These are phyloP conservation scores for Melanostigma gelatinosum DNA, from an alignment of 2,113 vertebrate species.

Conservation along the genomic window DNA sequence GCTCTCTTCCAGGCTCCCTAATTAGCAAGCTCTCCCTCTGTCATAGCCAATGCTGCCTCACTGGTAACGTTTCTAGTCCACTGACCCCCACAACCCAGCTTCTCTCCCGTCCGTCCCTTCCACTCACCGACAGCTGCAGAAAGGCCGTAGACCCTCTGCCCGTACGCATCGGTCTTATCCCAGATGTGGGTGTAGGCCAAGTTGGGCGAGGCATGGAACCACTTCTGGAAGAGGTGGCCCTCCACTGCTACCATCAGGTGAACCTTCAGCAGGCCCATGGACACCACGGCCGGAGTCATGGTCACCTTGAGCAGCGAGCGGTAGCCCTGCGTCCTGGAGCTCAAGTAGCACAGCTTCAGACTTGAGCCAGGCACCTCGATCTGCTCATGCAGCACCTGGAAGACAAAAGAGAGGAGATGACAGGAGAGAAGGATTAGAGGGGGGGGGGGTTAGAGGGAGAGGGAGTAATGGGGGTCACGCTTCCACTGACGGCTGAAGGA, in stretches of 20 bases:
- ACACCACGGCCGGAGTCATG: constrained; percentile 95
- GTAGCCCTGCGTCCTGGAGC: constrained; percentile 94
- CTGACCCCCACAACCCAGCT: background rate
- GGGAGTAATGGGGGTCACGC: constrained; percentile 79
- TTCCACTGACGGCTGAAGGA: constrained; percentile 82
- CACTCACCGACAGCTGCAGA: constrained; percentile 96
- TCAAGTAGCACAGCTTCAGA: constrained; percentile 94
- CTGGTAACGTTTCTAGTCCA: constrained; percentile 54
- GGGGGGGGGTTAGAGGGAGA: constrained; percentile 69
- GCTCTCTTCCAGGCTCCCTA: constrained; percentile 64
- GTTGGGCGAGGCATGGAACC: constrained; percentile 97
- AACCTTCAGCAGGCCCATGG: constrained; percentile 95
- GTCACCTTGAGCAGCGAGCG: constrained; percentile 95
- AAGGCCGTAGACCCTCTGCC: constrained; percentile 95
- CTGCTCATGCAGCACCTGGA: constrained; percentile 96
- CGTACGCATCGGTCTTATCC: constrained; percentile 98
- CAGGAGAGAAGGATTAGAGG: constrained; percentile 72
- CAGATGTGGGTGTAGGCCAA: constrained; percentile 98
- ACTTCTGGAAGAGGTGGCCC: constrained; percentile 98
- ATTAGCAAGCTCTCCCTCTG: constrained; percentile 66
- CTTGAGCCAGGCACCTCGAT: constrained; percentile 93
- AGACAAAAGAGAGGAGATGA: constrained; percentile 69
- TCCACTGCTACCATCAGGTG: constrained; percentile 99
- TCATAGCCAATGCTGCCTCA: constrained; percentile 52
- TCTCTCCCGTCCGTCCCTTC: background rate